phyloP scores from a whole-genome alignment of 2,113 vertebrate species.

The Rissa tridactyla region DNA sequence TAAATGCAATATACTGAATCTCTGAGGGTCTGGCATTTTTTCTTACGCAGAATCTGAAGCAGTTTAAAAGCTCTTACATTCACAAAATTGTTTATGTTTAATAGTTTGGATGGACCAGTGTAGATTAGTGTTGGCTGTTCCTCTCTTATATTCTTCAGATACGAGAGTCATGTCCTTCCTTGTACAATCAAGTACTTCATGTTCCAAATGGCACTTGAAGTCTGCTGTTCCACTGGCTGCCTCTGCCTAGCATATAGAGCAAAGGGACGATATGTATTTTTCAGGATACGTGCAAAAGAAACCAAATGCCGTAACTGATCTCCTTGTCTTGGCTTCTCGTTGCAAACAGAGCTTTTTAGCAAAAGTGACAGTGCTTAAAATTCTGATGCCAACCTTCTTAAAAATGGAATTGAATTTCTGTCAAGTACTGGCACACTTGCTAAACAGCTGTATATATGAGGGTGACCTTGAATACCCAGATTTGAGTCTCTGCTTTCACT shows the following conservation, averaged over 20 bases:
- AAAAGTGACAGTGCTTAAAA: slow-evolving; percentile 36
- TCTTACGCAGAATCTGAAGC: background rate
- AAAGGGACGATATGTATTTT: slow-evolving; percentile 16
- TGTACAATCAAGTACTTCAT: background rate
- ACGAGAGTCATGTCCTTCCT: background rate
- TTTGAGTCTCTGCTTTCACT: background rate
- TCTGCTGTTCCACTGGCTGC: slow-evolving; percentile 2
- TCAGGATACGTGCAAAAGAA: slow-evolving; percentile 3
- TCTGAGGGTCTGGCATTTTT: background rate
- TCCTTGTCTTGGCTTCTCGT: slow-evolving; percentile 4
- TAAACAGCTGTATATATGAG: background rate
- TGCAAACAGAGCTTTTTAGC: slow-evolving; percentile 26
- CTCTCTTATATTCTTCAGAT: background rate
- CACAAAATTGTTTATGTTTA: background rate
- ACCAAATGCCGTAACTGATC: slow-evolving; percentile 3
- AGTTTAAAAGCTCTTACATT: background rate
- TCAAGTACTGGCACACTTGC: slow-evolving; percentile 41
- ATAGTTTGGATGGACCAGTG: background rate
- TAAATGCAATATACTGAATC: background rate
- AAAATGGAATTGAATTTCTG: slow-evolving; percentile 34
- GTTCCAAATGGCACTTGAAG: slow-evolving; percentile 9
- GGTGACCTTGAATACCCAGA: slow-evolving; percentile 56
- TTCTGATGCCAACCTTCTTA: slow-evolving; percentile 16
- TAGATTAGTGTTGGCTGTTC: background rate
- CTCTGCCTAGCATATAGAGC: background rate